Base-by-base conservation (phyloP, 2,797 vertebrate genomes). In the Tangara arthus region DNA sequence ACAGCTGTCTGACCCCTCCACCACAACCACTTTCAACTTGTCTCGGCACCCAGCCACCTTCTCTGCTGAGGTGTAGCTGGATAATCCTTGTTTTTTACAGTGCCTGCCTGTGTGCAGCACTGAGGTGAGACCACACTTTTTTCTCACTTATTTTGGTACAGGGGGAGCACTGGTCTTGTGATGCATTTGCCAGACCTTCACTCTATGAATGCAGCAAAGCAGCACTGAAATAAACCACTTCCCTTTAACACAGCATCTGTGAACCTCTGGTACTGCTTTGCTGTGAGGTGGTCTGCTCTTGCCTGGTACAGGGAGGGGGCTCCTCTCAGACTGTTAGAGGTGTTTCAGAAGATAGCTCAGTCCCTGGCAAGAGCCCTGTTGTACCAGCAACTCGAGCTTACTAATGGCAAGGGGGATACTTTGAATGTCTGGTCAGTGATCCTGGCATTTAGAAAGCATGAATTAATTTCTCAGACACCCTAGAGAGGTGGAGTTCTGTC, bases 391-490 rank as follows among this genome's bases (percentile, higher is more conserved):
- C 55, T 64, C 12, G 14, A 92, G 64, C 77, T 88, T 90, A 63
- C 57, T n/a, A 71, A 68, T 7, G 28, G 77, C 63, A 90, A 88
- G 10, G 32, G 37, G 76, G 52, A 84, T 60, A 57, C 64, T 71
- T 61, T 12, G 65, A 80, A 75, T 56, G 60, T 75, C 71, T 94
- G 86, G 87, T 90, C 91, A 94, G 70, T 0, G 32, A 95, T 95
- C 77, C 76, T 70, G 92, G 94, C 68, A 23, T 96, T 96, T 90
- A 87, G 80, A 89, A 95, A 94, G 90, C 82, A 69, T 50, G 90
- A 95, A 95, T 96, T 97, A 96, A 96, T 96, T 97, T 96, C 84
- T 90, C 81, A 92, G 93, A 77, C 87, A 88, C 93, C 82, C 91
- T 68, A 79, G 91, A 95, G 94, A 95, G 86, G 93, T 95, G 89